Conservation (phyloP, 2,113 vertebrate species). For the Xyrauchen texanus region DNA sequence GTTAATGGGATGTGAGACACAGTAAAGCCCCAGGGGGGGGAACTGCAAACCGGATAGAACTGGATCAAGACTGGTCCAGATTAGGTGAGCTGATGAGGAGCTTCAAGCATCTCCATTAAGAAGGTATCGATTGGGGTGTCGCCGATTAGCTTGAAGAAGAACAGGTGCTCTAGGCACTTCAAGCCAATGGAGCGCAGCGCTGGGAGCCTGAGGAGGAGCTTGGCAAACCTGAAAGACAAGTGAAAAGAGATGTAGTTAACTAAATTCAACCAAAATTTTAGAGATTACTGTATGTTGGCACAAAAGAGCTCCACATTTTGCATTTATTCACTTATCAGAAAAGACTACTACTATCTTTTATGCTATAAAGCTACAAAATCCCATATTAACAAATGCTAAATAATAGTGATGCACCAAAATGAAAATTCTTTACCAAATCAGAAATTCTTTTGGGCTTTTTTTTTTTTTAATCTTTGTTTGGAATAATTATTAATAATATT, state of each 20-base stretch:
- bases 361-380: too few relatives aligned
- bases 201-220: slow-evolving; percentile 88
- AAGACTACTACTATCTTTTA: too few relatives aligned
- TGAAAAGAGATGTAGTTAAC: neutral
- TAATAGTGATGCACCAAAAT: too few relatives aligned
- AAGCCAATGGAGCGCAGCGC: slow-evolving; percentile 88
- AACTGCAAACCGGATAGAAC: slow-evolving; percentile 53
- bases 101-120: slow-evolving; percentile 95
- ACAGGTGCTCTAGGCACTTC: slow-evolving; percentile 92
- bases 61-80: slow-evolving; percentile 31
- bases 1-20: slow-evolving; percentile 50
- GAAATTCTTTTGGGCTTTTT: too few relatives aligned
- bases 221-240: slow-evolving; percentile 81
- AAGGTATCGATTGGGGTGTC: slow-evolving; percentile 95
- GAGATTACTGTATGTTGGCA: neutral
- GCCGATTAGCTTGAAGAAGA: slow-evolving; percentile 94
- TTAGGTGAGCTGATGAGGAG: slow-evolving; percentile 89
- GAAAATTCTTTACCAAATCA: too few relatives aligned
- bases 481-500: too few relatives aligned
- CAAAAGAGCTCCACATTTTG: too few relatives aligned
- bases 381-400: too few relatives aligned
- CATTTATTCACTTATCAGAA: too few relatives aligned
- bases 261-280: neutral
- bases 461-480: too few relatives aligned
- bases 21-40: slow-evolving; percentile 50